Percentiles rank a stretch among this genome's conserved stretches.
Conservation (phyloP, 1,140 invertebrate genomes). For the Anoplophora glabripennis region DNA sequence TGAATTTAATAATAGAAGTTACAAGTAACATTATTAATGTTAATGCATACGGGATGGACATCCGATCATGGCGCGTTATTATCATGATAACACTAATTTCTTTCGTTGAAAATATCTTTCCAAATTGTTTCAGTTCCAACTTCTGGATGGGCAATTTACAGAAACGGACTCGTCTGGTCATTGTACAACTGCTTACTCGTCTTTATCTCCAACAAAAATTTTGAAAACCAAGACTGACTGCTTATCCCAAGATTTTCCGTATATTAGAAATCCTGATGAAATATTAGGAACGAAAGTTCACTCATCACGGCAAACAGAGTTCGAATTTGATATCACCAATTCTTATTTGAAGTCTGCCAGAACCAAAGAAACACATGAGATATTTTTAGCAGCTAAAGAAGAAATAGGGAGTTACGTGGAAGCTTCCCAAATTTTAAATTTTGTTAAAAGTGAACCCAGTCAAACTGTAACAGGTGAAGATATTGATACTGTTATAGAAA, state of each 20-base stretch:
- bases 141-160: slow-evolving; percentile 50
- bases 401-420: slow-evolving; percentile 56
- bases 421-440: slow-evolving; percentile 49
- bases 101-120: slow-evolving; percentile 2
- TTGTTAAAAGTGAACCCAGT: slow-evolving; percentile 28
- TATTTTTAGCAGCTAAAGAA: slow-evolving; percentile 52
- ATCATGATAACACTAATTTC: too few species aligned
- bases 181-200: slow-evolving; percentile 61
- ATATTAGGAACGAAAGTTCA: slow-evolving; percentile 49
- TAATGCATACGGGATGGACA: background rate
- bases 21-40: background rate
- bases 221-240: slow-evolving; percentile 50
- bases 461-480: slow-evolving; percentile 17
- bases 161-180: slow-evolving; percentile 66
- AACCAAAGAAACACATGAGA: slow-evolving; percentile 55
- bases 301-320: slow-evolving; percentile 49
- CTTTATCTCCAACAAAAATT: slow-evolving; percentile 47
- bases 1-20: too few species aligned
- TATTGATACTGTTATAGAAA: slow-evolving; percentile 35
- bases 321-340: slow-evolving; percentile 45
- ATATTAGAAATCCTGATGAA: slow-evolving; percentile 48
- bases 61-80: too few species aligned
- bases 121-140: slow-evolving; percentile 50
- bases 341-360: slow-evolving; percentile 44
- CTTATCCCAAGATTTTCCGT: slow-evolving; percentile 41